These are phyloP conservation scores for Carassius carassius DNA, from an alignment of 2,113 vertebrate species.

Conservation along the genomic window DNA sequence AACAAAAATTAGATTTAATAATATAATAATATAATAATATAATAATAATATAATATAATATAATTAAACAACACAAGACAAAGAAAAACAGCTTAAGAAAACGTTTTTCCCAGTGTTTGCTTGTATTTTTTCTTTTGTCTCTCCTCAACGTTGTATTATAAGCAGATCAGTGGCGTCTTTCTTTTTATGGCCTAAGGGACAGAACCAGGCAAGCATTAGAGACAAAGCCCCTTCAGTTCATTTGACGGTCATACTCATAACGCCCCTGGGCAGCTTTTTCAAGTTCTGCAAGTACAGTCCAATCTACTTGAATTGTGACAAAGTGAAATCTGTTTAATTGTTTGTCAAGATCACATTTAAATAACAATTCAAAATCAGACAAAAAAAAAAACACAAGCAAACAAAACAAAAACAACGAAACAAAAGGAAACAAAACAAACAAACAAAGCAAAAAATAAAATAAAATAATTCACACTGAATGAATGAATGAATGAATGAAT, in stretches of 20 bases:
- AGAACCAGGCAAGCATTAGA: not conserved
- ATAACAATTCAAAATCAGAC: not conserved
- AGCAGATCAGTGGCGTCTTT: not conserved
- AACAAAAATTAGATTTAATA: too few species aligned
- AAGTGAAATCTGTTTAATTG: not conserved
- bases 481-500: not conserved
- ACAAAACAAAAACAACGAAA: too few species aligned
- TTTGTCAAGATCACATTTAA: not conserved
- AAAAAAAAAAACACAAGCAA: too few species aligned
- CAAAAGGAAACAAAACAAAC: too few species aligned
- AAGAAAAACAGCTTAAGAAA: not conserved
- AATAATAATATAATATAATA: too few species aligned
- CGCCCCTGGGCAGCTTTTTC: not conserved
- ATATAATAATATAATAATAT: too few species aligned
- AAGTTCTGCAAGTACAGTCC: not conserved
- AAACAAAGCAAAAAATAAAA: too few species aligned
- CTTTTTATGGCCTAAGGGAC: not conserved
- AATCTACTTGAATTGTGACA: not conserved
- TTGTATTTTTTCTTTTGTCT: not conserved
- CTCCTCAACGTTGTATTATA: not conserved
- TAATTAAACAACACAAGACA: not conserved
- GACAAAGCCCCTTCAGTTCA: slow-evolving; percentile 1
- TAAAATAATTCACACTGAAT: too few species aligned
- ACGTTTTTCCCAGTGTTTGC: not conserved
- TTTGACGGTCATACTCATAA: not conserved